These are phyloP conservation scores for Pachypsylla venusta DNA, from an alignment of 1,140 invertebrate species.

Conservation along the genomic window DNA sequence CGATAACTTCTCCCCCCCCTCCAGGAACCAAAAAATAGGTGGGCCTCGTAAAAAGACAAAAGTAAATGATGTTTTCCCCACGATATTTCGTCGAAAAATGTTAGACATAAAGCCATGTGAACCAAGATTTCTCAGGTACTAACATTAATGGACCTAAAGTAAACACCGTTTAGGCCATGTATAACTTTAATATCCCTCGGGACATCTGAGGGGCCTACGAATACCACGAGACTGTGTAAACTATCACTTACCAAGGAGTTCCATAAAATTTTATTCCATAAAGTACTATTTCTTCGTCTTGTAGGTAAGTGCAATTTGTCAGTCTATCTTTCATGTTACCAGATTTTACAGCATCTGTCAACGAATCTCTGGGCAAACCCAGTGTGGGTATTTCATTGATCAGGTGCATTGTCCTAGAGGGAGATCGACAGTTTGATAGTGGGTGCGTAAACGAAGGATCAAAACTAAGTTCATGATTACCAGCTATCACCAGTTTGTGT, in stretches of 20 bases:
- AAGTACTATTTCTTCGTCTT: constrained; percentile 49
- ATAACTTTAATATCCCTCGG: too few relatives aligned
- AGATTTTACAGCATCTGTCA: constrained; percentile 45
- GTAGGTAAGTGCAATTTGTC: constrained; percentile 63
- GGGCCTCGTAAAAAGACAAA: too few relatives aligned
- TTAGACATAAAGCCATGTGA: too few relatives aligned
- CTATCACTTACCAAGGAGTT: constrained; percentile 63
- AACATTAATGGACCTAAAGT: too few relatives aligned
- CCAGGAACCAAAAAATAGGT: too few relatives aligned
- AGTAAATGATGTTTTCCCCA: too few relatives aligned
- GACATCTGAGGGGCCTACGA: too few relatives aligned
- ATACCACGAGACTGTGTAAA: too few relatives aligned
- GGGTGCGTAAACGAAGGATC: constrained; percentile 51
- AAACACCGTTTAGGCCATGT: too few relatives aligned
- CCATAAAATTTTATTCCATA: constrained; percentile 73
- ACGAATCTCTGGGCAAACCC: constrained; percentile 45
- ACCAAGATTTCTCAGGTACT: too few relatives aligned
- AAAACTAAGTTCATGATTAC: constrained; percentile 78
- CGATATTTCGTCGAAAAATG: too few relatives aligned
- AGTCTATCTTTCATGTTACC: constrained; percentile 46
- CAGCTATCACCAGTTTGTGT: constrained; percentile 74
- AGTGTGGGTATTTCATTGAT: constrained; percentile 49
- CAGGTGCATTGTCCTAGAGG: constrained; percentile 30
- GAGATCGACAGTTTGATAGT: constrained; percentile 30
- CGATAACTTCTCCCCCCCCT: too few relatives aligned